These are phyloP conservation scores for Nephila pilipes DNA, from an alignment of 1,140 invertebrate genomes.

Conservation along the genomic window DNA sequence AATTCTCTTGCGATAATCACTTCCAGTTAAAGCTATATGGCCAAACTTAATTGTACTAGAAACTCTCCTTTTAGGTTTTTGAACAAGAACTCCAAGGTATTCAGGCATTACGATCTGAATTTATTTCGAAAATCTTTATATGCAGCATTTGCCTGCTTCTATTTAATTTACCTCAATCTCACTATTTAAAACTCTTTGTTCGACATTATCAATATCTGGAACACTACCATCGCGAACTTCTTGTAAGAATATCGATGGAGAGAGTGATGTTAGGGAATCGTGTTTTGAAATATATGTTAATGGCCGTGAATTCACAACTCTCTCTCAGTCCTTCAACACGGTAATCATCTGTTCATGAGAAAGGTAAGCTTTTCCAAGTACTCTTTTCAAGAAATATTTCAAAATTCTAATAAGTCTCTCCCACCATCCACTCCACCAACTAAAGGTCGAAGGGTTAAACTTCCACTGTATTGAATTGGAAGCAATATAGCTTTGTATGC, in stretches of 20 bases:
- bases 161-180: no score
- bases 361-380: neutral
- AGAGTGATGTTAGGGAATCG: slow-evolving; percentile 16
- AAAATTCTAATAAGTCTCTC: no score
- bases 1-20: no score
- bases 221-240: no score
- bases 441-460: no score
- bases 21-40: no score
- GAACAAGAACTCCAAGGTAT: neutral
- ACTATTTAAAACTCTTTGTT: slow-evolving; percentile 14
- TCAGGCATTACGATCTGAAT: slow-evolving; percentile 52
- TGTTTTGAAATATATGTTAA: slow-evolving; percentile 65
- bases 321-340: slow-evolving; percentile 28
- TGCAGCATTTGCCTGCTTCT: slow-evolving; percentile 44
- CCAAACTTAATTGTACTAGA: no score
- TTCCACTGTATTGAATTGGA: neutral
- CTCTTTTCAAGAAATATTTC: neutral
- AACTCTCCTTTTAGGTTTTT: slow-evolving; percentile 26
- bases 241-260: slow-evolving; percentile 1
- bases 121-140: slow-evolving; percentile 40
- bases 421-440: no score
- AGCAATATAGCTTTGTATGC: neutral
- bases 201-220: slow-evolving; percentile 53
- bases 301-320: slow-evolving; percentile 79
- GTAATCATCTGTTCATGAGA: neutral